phyloP scores from a whole-genome alignment of 2,113 vertebrate genomes.

The Podiceps cristatus region DNA sequence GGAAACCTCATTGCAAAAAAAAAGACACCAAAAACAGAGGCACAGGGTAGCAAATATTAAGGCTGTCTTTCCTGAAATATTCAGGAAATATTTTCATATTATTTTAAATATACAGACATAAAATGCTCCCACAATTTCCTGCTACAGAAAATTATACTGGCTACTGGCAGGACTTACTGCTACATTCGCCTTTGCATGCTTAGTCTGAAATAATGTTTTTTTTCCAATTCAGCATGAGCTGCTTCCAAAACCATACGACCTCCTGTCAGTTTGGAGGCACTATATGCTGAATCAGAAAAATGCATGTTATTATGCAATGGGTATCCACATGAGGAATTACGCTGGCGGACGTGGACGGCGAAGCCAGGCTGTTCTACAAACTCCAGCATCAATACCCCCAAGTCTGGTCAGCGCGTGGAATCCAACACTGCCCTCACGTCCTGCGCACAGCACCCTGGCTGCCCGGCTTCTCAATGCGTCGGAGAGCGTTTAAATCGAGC shows the following conservation, averaged over 20 bases:
- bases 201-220: neutral
- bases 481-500: fast-evolving
- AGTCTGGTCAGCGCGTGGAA: fast-evolving
- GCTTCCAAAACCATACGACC: fast-evolving
- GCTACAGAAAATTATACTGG: neutral
- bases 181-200: fast-evolving
- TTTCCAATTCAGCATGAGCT: neutral
- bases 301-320: fast-evolving
- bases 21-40: neutral
- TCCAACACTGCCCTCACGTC: fast-evolving
- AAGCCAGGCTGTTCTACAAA: neutral
- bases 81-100: neutral
- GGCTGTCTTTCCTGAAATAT: neutral
- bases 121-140: neutral
- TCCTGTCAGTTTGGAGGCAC: neutral
- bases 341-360: fast-evolving
- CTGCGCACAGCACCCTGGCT: fast-evolving
- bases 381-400: fast-evolving
- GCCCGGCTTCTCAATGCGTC: fast-evolving
- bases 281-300: fast-evolving
- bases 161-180: neutral
- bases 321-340: fast-evolving
- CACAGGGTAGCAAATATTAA: neutral
- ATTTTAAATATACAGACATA: neutral
- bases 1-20: neutral